Evolutionary conservation across 2,797 vertebrate species (phyloP).

Genomic region (Cryptoblepharus egeriae): DNA sequence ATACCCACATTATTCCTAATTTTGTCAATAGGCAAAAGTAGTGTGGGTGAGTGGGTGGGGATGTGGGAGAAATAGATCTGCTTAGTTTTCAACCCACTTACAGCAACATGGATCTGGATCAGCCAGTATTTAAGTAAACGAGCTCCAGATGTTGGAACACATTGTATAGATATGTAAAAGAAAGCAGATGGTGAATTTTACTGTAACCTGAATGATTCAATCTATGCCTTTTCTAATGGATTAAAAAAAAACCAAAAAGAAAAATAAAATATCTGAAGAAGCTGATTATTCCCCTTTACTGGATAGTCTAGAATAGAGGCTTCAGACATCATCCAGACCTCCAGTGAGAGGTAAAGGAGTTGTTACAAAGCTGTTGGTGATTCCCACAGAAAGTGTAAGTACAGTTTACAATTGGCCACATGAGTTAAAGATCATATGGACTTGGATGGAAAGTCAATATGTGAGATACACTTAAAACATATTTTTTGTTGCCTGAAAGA

Average conservation of each 20-base stretch:
- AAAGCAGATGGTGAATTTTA: slow-evolving; percentile 68
- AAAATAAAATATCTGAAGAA: slow-evolving; percentile 35
- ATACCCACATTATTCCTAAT: slow-evolving; percentile 11
- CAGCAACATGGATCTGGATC: neutral
- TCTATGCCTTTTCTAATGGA: slow-evolving; percentile 46
- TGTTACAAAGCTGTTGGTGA: slow-evolving; percentile 27
- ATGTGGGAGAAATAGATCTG: slow-evolving; percentile 3
- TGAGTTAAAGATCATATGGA: slow-evolving; percentile 50
- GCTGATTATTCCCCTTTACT: slow-evolving; percentile 51
- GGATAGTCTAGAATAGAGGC: slow-evolving; percentile 46
- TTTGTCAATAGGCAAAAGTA: slow-evolving; percentile 37
- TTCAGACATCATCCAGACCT: slow-evolving; percentile 30
- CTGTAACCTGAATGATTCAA: slow-evolving; percentile 49
- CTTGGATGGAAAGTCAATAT: slow-evolving; percentile 51
- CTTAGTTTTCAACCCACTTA: slow-evolving; percentile 43
- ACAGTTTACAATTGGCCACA: slow-evolving; percentile 32
- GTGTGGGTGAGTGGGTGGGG: neutral
- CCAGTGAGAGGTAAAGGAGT: neutral
- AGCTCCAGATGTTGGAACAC: slow-evolving; percentile 53
- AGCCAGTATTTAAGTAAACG: slow-evolving; percentile 35
- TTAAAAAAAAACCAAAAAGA: slow-evolving; percentile 51
- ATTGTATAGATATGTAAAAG: slow-evolving; percentile 40
- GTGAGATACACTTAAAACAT: slow-evolving; percentile 44
- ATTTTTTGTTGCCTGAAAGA: slow-evolving; percentile 55
- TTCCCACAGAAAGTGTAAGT: slow-evolving; percentile 22